Base-by-base conservation (phyloP, 2,797 vertebrate species). In the Cirrhinus molitorella region DNA sequence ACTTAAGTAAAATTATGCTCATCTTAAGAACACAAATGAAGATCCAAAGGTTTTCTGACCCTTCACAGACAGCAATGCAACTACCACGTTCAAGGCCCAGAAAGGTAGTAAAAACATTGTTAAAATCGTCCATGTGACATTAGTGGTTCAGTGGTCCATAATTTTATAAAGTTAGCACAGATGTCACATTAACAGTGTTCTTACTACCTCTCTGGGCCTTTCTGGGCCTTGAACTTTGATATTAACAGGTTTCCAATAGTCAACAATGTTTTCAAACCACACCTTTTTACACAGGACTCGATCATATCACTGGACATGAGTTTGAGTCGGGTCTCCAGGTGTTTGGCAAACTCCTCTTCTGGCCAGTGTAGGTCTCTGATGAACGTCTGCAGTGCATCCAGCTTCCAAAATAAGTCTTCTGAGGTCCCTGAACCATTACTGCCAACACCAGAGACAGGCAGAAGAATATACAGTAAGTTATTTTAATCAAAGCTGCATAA, bases 271-370 rank as follows among this genome's bases (percentile, higher is more conserved):
- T 77, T 77, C 3, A 43, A 25, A 17, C 17, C 75, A 28, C 59
- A 99, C 98, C 98, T 96, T 90, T 99, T 99, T 45, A 99, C 94
- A 70, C 98, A 99, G 74, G 98, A 99, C 88, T 99, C 98, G 0
- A 99, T 99, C 98, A 99, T 99, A 92, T 99, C 98, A 80, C 98
- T 99, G 17, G 98, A 98, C 98, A 99, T 99, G 57, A 99, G 95
- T 92, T 99, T 99, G 49, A 99, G 95, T 67, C 98, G 95, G 72
- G 95, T 98, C 91, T 99, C 98, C 81, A 99, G 92, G 90, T 99
- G 98, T 87, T 99, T 99, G 47, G 96, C 97, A 88, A 99, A 99
- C 93, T 99, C 98, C 92, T 99, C 98, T 87, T 99, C 98, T 0
- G 98, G 98, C 98, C 98, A 99, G 90, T 99, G 98, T 72, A 99